Evolutionary conservation across 2,113 vertebrate genomes (phyloP), one percentile per base, ranked within the genome.

Genomic region (Mus spicilegus): DNA sequence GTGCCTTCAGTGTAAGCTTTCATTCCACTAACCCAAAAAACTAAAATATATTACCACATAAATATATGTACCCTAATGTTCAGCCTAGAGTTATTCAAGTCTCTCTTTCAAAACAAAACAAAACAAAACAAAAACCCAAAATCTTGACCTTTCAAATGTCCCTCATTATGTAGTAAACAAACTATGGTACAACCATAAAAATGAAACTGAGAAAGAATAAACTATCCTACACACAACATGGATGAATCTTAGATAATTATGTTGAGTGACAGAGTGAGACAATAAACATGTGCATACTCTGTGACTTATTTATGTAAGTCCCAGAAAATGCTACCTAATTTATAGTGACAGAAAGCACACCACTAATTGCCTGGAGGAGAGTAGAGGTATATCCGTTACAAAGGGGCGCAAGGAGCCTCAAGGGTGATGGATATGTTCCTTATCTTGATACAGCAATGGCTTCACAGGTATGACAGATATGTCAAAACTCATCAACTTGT

Each of bases 271-370:
- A 89, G 33, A 95, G n/a, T 51, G 14, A 96, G 46, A 84, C 49
- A 94, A 86, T 82, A 94, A 81, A 70, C 22, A 63, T 82, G 28
- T 76, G 89, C 24, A 72, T 22, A 84, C 16, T 82, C 49, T 61
- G 42, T 80, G 33, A 88, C 78, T 76, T 81, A 78, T 94, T 92
- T 90, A 95, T 46, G 81, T 81, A 96, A 94, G 85, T 89, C 63
- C 87, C 33, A 77, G 70, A 67, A 95, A 95, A 93, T 82, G 22
- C 93, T 97, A 72, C 14, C 54, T 95, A 90, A 95, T 95, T 91
- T 95, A 89, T 69, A 93, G 56, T 85, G 92, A 96, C 58, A 95
- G 70, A 87, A 97, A 87, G 91, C 58, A 95, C 70, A 84, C 78
- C 69, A 96, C 78, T 96, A 89, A 96, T 63, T 96, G 76, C 39